phyloP scores from a whole-genome alignment of 2,797 vertebrate genomes.

The Myripristis jacobus region DNA sequence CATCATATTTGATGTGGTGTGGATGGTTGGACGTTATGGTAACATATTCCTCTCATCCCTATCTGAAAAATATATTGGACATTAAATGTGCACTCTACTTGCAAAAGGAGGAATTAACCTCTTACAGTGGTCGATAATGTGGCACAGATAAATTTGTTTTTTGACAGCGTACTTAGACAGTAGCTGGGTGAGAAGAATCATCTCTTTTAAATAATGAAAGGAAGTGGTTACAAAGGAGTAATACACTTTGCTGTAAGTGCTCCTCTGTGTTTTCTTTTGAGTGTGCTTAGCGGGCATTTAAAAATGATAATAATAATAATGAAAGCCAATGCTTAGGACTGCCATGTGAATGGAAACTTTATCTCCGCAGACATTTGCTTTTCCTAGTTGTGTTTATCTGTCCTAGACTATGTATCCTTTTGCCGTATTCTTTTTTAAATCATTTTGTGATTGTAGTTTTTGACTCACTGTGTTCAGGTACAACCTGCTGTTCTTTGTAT shows the following conservation, averaged over 20 bases:
- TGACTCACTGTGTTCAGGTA: conserved; percentile 82
- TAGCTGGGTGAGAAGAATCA: conserved; percentile 14
- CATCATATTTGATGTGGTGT: conserved; percentile 16
- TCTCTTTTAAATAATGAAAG: background rate
- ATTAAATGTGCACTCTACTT: conserved; percentile 28
- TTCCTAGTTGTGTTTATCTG: background rate
- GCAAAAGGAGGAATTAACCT: conserved; percentile 21
- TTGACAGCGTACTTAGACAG: conserved; percentile 25
- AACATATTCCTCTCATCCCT: conserved; percentile 11
- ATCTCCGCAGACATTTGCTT: background rate
- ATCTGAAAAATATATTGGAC: conserved; percentile 24
- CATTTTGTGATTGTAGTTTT: background rate
- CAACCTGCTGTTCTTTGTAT: conserved; percentile 96
- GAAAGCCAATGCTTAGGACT: background rate
- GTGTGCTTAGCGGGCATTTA: background rate
- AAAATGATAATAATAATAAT: background rate
- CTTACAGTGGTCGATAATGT: conserved; percentile 29
- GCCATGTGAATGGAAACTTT: background rate
- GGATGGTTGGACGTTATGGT: too few species aligned
- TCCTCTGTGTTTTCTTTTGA: background rate
- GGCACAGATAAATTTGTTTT: background rate
- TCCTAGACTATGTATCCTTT: background rate
- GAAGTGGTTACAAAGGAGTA: conserved; percentile 1
- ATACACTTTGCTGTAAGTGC: conserved; percentile 21
- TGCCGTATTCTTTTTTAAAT: background rate